Evolutionary conservation across 2,888 invertebrate genomes (phyloP).

Genomic region (Muscina levida): DNA sequence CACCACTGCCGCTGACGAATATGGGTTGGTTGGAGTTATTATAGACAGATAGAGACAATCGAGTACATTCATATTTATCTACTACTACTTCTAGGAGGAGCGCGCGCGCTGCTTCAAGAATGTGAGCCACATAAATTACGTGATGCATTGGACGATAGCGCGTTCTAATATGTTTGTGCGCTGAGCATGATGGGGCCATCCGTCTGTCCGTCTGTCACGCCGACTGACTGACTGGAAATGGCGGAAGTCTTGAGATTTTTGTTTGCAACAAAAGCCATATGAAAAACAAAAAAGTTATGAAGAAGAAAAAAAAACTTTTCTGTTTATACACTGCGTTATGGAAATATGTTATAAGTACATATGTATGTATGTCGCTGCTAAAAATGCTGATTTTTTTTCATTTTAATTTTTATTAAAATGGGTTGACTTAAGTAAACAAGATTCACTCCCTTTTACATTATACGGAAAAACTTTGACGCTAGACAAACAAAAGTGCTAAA

Average conservation of each 20-base stretch:
- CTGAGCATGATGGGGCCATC: constrained; percentile 3
- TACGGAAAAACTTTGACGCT: neutral
- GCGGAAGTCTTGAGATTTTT: constrained; percentile 33
- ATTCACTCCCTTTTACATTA: no score
- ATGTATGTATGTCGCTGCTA: no score
- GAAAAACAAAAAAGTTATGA: neutral
- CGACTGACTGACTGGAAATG: constrained; percentile 14
- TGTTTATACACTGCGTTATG: constrained; percentile 18
- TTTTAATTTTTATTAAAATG: no score
- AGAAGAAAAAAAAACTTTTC: constrained; percentile 39
- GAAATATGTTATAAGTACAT: neutral
- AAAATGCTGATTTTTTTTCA: no score
- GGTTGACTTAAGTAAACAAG: no score
- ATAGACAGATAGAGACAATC: constrained; percentile 19
- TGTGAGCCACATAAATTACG: constrained; percentile 27
- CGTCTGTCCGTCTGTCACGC: neutral
- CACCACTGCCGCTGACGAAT: no score
- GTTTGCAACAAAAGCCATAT: neutral
- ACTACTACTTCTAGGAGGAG: no score
- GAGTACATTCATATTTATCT: constrained; percentile 20
- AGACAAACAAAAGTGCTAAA: constrained; percentile 52
- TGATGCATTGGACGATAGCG: constrained; percentile 24
- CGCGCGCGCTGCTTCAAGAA: neutral
- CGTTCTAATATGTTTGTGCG: constrained; percentile 23
- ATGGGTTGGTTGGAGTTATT: neutral